These are phyloP conservation scores for Apodemia hepburni DNA, from an alignment of 2,888 invertebrate species.

Conservation along the genomic window DNA sequence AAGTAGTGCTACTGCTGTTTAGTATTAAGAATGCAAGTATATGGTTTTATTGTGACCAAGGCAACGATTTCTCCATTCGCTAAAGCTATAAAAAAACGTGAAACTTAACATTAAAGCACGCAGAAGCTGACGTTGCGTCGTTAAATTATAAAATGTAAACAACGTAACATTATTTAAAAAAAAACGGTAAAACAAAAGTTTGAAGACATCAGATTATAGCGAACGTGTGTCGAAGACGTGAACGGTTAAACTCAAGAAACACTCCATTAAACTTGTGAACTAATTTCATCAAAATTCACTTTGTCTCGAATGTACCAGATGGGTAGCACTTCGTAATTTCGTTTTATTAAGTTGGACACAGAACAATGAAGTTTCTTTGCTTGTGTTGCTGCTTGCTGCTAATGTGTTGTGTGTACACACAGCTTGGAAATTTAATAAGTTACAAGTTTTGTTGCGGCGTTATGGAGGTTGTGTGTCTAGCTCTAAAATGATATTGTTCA, in stretches of 20 bases:
- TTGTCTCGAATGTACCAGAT: constrained; percentile 65
- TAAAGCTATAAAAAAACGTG: too few species aligned
- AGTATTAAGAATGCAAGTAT: too few species aligned
- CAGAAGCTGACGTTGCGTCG: too few species aligned
- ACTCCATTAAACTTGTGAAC: constrained; percentile 69
- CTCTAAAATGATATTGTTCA: not conserved
- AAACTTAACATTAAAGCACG: too few species aligned
- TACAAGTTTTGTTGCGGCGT: not conserved
- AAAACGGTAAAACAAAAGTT: not conserved
- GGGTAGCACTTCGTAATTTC: constrained; percentile 67
- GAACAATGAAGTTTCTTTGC: constrained; percentile 60
- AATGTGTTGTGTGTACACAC: constrained; percentile 3
- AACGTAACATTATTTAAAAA: not conserved
- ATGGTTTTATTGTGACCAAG: too few species aligned
- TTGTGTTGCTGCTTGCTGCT: constrained; percentile 1
- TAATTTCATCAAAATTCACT: constrained; percentile 75
- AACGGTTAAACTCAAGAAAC: constrained; percentile 40
- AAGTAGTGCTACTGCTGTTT: too few species aligned
- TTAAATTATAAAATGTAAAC: too few species aligned
- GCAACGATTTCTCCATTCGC: too few species aligned
- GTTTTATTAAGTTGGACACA: constrained; percentile 67
- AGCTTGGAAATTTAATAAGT: constrained; percentile 4
- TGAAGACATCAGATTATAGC: constrained; percentile 26
- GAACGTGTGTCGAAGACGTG: constrained; percentile 31
- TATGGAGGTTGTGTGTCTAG: not conserved